Evolutionary conservation across 1,140 invertebrate genomes (phyloP), one percentile per base, ranked within the genome.

Genomic region (Ditylenchus dipsaci): DNA sequence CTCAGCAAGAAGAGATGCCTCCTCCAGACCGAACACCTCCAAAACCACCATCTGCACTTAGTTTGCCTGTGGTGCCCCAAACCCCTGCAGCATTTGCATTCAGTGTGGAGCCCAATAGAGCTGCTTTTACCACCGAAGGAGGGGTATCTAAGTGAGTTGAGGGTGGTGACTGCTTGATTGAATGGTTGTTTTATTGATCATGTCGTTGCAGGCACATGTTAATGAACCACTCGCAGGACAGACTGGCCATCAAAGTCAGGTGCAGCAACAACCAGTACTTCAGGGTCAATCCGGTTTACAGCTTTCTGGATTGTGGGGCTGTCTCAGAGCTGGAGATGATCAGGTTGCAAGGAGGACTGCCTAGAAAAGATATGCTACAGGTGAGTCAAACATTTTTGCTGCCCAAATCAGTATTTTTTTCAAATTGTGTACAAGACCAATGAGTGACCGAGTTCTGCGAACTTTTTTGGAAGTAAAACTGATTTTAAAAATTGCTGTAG

Each of bases 221-320:
- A 13, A 53, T 38, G 21, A 73, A 73, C 66, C 75, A 73, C 38
- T 75, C 72, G 15, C 9, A 21, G 15, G 71, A 73, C 56, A 23
- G 71, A 59, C 30, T 73, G 19, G 71, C 71, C n/a, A 57, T 73
- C 23, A 73, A 73, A 69, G 65, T 73, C 17, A 61, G 71, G 17
- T 73, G 65, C 26, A 53, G 33, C 7, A 73, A 73, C 53, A 73
- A 73, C 56, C 29, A 58, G 7, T 47, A 60, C 27, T 75, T 76
- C 43, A 73, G 71, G 3, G 71, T 73, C 11, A 73, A 73, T 63
- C 71, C 71, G 21, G 71, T 73, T 15, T 73, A 61, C 42, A 42
- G 45, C 5, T 73, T 73, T 27, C 33, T 73, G 17, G 72, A 75
- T 15, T 29, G 45, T 26, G 62, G 73, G 13, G 19, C 21, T 11